Percentiles rank a stretch among this genome's conserved stretches.
phyloP scores from a whole-genome alignment of 92 coral and sea anemone species.

The Zoanthus sociatus region DNA sequence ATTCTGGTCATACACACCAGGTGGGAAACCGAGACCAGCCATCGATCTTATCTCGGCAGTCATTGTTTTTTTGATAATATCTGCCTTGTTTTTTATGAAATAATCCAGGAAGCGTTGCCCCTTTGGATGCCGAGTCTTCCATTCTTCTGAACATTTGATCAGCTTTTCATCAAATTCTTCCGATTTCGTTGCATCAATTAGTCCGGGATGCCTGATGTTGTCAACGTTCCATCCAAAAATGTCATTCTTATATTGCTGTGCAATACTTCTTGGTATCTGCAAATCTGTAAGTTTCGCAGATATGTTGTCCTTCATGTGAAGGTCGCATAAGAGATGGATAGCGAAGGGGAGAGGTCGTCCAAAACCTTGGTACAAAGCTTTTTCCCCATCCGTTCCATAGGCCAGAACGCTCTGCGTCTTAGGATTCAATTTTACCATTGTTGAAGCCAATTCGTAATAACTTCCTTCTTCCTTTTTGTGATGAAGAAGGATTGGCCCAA shows the following conservation, averaged over 20 bases:
- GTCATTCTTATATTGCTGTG: slow-evolving; percentile 33
- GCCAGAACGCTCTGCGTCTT: slow-evolving; percentile 34
- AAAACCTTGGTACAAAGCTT: slow-evolving; percentile 53
- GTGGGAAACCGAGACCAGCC: slow-evolving; percentile 68
- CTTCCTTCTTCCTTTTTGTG: slow-evolving; percentile 51
- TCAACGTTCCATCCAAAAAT: slow-evolving; percentile 32
- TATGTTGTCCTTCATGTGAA: slow-evolving; percentile 58
- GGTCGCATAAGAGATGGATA: slow-evolving; percentile 49
- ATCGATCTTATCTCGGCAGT: slow-evolving; percentile 51
- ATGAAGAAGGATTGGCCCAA: slow-evolving; percentile 58
- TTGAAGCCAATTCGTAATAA: slow-evolving; percentile 36
- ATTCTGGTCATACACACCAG: slow-evolving; percentile 57
- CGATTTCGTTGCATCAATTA: not conserved
- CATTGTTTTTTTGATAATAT: slow-evolving; percentile 47
- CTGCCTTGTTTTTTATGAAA: slow-evolving; percentile 49
- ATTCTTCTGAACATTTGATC: not conserved
- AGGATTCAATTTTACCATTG: slow-evolving; percentile 47
- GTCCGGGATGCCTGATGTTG: not conserved
- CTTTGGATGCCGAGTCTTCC: slow-evolving; percentile 20
- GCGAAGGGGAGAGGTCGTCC: slow-evolving; percentile 59
- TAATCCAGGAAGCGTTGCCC: slow-evolving; percentile 42
- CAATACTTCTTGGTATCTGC: slow-evolving; percentile 1
- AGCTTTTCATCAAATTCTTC: slow-evolving; percentile 38
- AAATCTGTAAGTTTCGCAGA: slow-evolving; percentile 43
- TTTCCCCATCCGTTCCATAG: slow-evolving; percentile 64